Evolutionary conservation across 1,140 invertebrate genomes (phyloP), one percentile per base, ranked within the genome.

Genomic region (Oscheius sp.): DNA sequence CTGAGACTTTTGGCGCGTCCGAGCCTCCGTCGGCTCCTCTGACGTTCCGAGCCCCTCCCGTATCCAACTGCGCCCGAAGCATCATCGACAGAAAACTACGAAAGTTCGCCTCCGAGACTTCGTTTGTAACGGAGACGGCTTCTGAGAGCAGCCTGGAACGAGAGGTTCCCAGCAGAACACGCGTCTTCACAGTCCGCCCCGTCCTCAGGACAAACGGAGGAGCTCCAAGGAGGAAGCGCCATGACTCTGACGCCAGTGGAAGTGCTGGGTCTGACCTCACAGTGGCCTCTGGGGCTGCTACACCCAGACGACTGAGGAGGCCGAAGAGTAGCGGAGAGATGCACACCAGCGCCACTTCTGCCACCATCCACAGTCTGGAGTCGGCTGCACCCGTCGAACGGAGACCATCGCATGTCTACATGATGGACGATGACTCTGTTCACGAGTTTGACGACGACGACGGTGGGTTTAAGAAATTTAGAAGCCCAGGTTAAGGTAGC

Each of bases 401-500:
- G 42, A 67, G 80, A 46, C 74, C 76, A 0, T 76, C 71, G 1
- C 84, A 84, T 38, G 82, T 83, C 55, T 82, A 82, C 52, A 77
- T 84, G 62, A 74, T 82, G 31, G 81, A 82, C 34, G 81, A 82
- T 72, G 81, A 82, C 63, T 77, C 72, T 32, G 80, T 77, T 31
- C 81, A 83, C 61, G 81, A 83, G 58, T 83, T 83, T 52, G 81
- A 84, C 35, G 81, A 83, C 64, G 82, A 84, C 65, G 73, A 74
- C 58, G 49, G 77, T 82, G 58, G 7, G 62, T 49, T 38, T 65
- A n/a, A n/a, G n/a, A n/a, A n/a, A n/a, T n/a, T n/a, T n/a, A n/a
- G n/a, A n/a, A n/a, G n/a, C n/a, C n/a, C n/a, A n/a, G n/a, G n/a
- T n/a, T n/a, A n/a, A n/a, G n/a, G n/a, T n/a, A n/a, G n/a, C n/a